Evolutionary conservation across 2,888 invertebrate genomes (phyloP), one percentile per base, ranked within the genome.

Genomic region (Erebia aethiops): DNA sequence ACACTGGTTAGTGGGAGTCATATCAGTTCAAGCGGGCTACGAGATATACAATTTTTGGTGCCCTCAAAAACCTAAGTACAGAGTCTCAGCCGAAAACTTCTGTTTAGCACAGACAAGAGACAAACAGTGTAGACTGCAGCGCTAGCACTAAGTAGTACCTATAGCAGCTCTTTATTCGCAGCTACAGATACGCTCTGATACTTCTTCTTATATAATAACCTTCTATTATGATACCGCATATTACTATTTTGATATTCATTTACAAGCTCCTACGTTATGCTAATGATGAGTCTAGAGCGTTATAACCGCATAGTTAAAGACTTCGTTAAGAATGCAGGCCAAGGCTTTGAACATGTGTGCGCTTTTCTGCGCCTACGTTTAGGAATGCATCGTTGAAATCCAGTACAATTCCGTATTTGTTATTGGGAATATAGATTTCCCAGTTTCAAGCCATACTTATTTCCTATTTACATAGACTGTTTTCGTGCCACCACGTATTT

Each of bases 281-380:
- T 21, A 11, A 21, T 62, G 46, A 49, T 61, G 61, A 49, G 56
- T 72, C 11, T 41, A 26, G 62, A 58, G 54, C 56, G 14, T 65
- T 69, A 61, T 57, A 16, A 69, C 41, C 62, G 62, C 62, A 63
- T 57, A 67, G 43, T 66, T 68, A 58, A 10, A 76, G 74, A 85
- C 86, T 84, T 87, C 85, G 86, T 85, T 86, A 83, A 81, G 84
- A 80, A 89, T 87, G 86, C 86, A 81, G 87, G 90, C 85, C 89
- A 89, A 88, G 76, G 89, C 84, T 85, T 82, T 79, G 81, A 81
- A 87, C 87, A 86, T 88, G 84, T 83, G 84, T 85, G 80, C 80
- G 83, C 46, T 62, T 68, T 60, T 74, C 26, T 65, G 57, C 62
- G 35, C 16, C 57, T 68, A 70, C 70, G 68, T 62, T 70, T 56